Evolutionary conservation across 2,797 vertebrate genomes (phyloP).

Genomic region (Mormyrus proboscirostris): DNA sequence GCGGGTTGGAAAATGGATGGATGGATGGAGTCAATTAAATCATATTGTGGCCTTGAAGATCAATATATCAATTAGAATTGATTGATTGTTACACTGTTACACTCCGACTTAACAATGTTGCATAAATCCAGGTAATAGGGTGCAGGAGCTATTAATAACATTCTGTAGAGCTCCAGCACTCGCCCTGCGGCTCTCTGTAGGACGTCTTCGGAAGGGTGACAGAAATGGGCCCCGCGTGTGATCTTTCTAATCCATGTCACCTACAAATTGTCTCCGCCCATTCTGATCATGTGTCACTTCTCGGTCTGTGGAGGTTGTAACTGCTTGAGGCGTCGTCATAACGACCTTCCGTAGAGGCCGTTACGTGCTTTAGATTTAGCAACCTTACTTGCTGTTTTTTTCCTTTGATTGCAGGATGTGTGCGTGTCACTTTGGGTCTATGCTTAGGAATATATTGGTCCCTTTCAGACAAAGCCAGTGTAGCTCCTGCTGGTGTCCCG

Average conservation of each 20-base stretch:
- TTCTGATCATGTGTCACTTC: neutral
- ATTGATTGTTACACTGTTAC: neutral
- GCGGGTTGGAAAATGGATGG: too few species aligned
- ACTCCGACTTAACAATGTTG: neutral
- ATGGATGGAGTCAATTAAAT: too few species aligned
- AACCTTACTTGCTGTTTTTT: neutral
- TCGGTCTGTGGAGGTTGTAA: neutral
- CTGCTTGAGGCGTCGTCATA: neutral
- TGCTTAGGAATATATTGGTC: neutral
- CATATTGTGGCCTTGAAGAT: neutral
- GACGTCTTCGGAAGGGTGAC: slow-evolving; percentile 2
- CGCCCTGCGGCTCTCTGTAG: neutral
- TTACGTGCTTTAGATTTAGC: neutral
- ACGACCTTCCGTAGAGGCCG: neutral
- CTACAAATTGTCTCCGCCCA: neutral
- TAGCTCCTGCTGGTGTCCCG: neutral
- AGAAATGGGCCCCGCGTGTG: neutral
- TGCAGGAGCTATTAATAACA: slow-evolving; percentile 36
- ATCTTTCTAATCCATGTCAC: neutral
- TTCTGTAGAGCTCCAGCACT: slow-evolving; percentile 16
- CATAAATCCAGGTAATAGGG: slow-evolving; percentile 19
- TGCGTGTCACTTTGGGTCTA: neutral
- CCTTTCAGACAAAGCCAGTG: neutral
- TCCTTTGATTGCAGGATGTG: neutral
- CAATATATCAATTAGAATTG: neutral